These are phyloP conservation scores for Mesitornis unicolor DNA, from an alignment of 2,113 vertebrate genomes.

Conservation along the genomic window DNA sequence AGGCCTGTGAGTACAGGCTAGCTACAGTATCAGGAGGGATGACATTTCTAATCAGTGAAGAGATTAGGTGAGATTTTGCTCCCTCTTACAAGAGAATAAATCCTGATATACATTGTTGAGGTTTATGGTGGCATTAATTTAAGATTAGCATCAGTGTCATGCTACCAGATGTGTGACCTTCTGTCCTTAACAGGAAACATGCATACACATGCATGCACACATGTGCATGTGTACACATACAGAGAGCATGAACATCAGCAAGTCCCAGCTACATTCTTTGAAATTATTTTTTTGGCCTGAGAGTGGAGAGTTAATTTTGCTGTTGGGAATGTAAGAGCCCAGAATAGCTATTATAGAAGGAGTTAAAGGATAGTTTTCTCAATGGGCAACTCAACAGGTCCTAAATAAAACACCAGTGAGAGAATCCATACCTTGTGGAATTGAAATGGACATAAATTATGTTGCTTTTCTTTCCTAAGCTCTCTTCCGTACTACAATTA, in stretches of 20 bases:
- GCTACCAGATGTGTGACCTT: neutral
- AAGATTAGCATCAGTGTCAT: neutral
- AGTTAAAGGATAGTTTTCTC: conserved; percentile 33
- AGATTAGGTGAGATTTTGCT: neutral
- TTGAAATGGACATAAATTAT: neutral
- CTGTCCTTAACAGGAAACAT: neutral
- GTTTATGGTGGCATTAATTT: neutral
- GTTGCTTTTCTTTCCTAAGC: neutral
- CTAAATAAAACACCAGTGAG: conserved; percentile 18
- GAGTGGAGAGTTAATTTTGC: conserved; percentile 2
- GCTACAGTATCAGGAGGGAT: neutral
- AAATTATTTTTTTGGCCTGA: neutral
- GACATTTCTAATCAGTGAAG: neutral
- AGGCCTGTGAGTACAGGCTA: neutral
- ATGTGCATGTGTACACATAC: neutral
- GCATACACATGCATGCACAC: neutral
- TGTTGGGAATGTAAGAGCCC: neutral
- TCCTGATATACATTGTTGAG: neutral
- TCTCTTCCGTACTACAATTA: neutral
- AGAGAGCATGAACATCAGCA: neutral
- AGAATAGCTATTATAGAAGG: neutral
- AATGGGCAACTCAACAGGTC: neutral
- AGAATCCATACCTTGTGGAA: neutral
- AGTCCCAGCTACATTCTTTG: neutral
- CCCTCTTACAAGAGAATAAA: neutral